These are phyloP conservation scores for Melipona bicolor DNA, from an alignment of 2,888 invertebrate genomes.

Conservation along the genomic window DNA sequence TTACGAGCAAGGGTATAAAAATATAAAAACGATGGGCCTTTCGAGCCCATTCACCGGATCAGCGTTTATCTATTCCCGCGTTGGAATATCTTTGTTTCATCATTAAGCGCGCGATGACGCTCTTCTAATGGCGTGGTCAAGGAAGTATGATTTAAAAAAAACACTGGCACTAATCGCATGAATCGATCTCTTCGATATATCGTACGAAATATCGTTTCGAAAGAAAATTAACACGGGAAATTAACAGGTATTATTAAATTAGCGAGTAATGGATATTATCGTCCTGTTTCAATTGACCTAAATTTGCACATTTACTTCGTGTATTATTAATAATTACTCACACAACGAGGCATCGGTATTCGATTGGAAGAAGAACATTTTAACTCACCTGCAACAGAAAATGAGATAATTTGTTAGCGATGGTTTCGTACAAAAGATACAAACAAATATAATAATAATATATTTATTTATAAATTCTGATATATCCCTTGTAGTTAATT, in stretches of 20 bases:
- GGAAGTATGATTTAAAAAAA: neutral
- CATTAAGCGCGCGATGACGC: neutral
- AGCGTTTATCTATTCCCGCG: neutral
- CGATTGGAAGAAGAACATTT: neutral
- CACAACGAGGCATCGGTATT: neutral
- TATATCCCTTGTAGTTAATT: too few species aligned
- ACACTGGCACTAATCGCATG: neutral
- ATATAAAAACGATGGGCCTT: constrained; percentile 16
- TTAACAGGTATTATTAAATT: neutral
- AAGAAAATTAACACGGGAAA: neutral
- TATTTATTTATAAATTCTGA: neutral
- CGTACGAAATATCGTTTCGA: neutral
- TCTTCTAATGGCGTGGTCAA: neutral
- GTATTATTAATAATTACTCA: constrained; percentile 12
- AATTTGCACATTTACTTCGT: neutral
- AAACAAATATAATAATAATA: neutral
- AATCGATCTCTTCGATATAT: neutral
- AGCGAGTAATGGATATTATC: neutral
- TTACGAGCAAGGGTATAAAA: constrained; percentile 36
- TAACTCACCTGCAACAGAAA: constrained; percentile 29
- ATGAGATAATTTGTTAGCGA: neutral
- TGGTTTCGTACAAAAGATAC: neutral
- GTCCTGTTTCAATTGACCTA: neutral
- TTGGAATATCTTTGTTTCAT: neutral
- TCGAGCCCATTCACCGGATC: constrained; percentile 3